Evolutionary conservation across 1,140 invertebrate species (phyloP), one percentile per base, ranked within the genome.

Genomic region (Rhyzopertha dominica): DNA sequence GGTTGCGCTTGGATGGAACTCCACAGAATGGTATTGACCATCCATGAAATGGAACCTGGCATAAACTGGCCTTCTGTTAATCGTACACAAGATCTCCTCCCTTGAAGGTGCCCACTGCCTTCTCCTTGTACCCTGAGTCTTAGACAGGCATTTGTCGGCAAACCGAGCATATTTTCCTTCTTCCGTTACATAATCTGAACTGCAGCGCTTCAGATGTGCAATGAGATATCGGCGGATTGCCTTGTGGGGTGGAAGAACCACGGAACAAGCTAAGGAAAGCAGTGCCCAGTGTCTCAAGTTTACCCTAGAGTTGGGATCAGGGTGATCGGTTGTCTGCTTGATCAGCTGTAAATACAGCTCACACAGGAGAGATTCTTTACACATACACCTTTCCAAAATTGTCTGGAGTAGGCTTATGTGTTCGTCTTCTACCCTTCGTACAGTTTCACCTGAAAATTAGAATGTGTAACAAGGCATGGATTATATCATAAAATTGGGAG

Each of bases 101-200:
- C 85, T 79, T 5, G 90, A 95, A 4, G 93, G 93, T n/a, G 92
- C 85, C 78, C 87, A 90, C 52, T 93, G 86, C 0, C 93, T 76
- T 18, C 89, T 78, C 19, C 86, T 76, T 3, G 90, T 93, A 41
- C 90, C 88, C 52, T 89, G 81, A 22, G 87, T 92, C 64, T 90
- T 85, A 31, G 81, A 76, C 20, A 93, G 75, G 65, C 88, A 90
- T 80, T 92, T 94, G 64, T 95, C 87, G 19, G 91, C 90, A 63
- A 95, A 93, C 56, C 92, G 72, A 4, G 94, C 91, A 68, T 90
- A 97, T 70, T 93, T 92, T 4, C 91, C 93, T 65, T 96, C 93
- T 63, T 96, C 91, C 1, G 88, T 87, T 12, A 94, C 83, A 50
- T 83, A 84, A 67, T 95, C 92, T 34, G 87, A 84, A 18, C 87